Conservation (phyloP, 2,113 vertebrate genomes). For the Sinocyclocheilus anophthalmus region DNA sequence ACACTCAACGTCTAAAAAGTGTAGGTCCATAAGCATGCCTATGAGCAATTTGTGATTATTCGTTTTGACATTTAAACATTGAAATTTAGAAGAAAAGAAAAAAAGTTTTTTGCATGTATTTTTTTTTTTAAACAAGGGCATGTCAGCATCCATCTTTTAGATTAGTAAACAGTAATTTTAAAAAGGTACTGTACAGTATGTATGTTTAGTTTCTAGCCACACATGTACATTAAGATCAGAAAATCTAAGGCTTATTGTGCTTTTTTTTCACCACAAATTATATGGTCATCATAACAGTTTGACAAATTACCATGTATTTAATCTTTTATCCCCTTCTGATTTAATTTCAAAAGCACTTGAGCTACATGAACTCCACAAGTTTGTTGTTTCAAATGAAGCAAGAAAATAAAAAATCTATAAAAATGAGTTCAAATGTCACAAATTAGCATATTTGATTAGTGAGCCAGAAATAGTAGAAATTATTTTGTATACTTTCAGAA, state of each 20-base stretch:
- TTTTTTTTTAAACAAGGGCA: background rate
- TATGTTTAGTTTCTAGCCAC: background rate
- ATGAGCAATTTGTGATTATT: background rate
- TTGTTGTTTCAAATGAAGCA: background rate
- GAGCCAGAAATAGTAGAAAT: too few relatives aligned
- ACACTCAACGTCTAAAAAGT: background rate
- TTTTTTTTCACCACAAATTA: background rate
- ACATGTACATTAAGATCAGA: background rate
- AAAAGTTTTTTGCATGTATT: background rate
- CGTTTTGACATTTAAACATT: conserved; percentile 5
- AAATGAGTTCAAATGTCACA: too few relatives aligned
- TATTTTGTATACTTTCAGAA: too few relatives aligned
- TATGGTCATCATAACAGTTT: background rate
- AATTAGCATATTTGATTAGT: too few relatives aligned
- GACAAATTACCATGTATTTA: background rate
- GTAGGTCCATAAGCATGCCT: background rate
- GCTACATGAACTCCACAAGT: background rate
- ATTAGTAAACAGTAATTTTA: background rate
- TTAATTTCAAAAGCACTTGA: background rate
- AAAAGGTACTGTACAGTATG: background rate
- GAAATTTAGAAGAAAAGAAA: background rate
- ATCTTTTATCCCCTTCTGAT: background rate
- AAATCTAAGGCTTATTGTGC: background rate
- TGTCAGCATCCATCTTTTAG: background rate
- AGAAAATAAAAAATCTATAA: background rate